Evolutionary conservation across 2,888 invertebrate genomes (phyloP).

Genomic region (Seira musarum): DNA sequence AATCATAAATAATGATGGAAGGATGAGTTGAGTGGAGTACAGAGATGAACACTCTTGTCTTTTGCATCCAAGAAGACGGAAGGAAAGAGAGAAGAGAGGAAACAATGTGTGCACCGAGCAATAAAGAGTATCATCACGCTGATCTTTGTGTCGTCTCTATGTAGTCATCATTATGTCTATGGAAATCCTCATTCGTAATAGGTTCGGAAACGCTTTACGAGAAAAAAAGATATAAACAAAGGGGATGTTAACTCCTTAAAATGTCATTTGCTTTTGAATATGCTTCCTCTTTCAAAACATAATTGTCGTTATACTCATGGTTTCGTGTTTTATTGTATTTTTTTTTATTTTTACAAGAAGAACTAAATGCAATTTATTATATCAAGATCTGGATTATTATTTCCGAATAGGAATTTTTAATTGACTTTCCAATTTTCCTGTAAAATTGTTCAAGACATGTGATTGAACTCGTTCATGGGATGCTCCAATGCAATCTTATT

Average conservation of each 20-base stretch:
- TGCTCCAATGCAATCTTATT: too few species aligned
- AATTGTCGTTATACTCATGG: too few species aligned
- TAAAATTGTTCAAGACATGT: too few species aligned
- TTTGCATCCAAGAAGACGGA: neutral
- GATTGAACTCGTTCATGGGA: too few species aligned
- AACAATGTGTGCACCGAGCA: conserved; percentile 3
- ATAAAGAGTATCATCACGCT: conserved; percentile 7
- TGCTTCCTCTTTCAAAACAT: too few species aligned
- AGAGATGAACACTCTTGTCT: neutral
- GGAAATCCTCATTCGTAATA: neutral
- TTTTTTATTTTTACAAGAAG: too few species aligned
- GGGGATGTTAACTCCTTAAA: neutral
- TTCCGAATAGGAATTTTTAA: too few species aligned
- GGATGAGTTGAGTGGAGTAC: neutral
- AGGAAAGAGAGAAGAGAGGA: neutral
- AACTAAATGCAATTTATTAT: too few species aligned
- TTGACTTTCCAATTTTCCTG: too few species aligned
- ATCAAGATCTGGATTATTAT: too few species aligned
- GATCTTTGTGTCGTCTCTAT: neutral
- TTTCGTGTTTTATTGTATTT: too few species aligned
- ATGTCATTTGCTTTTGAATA: too few species aligned
- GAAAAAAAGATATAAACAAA: neutral
- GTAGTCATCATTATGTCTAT: neutral
- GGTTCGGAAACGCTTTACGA: neutral
- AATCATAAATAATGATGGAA: conserved; percentile 10